Percentiles rank a stretch among this genome's conserved stretches.
phyloP scores from a whole-genome alignment of 2,113 vertebrate genomes.

The Forbesichthys papilliferus region DNA sequence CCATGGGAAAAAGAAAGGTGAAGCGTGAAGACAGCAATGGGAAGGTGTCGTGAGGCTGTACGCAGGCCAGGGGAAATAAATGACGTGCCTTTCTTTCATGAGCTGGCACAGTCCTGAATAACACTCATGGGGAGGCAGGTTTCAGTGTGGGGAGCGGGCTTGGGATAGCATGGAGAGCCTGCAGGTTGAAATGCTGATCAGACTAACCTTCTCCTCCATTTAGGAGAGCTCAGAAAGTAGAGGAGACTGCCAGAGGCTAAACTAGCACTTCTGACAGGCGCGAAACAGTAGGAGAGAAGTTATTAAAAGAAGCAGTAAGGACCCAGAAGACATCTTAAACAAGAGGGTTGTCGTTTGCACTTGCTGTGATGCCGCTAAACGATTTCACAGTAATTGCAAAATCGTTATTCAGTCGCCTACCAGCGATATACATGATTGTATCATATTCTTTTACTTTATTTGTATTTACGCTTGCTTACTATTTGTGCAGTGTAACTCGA shows the following conservation, averaged over 20 bases:
- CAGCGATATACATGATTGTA: too few species aligned
- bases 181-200: slow-evolving; percentile 23
- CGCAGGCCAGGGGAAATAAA: background rate
- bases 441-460: background rate
- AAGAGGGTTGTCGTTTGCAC: slow-evolving; percentile 10
- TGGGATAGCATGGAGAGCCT: slow-evolving; percentile 25
- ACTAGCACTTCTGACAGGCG: slow-evolving; percentile 74
- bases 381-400: background rate
- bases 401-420: too few species aligned
- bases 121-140: slow-evolving; percentile 30
- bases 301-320: slow-evolving; percentile 36
- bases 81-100: slow-evolving; percentile 5
- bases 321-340: slow-evolving; percentile 45
- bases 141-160: slow-evolving; percentile 35
- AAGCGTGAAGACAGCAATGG: slow-evolving; percentile 8
- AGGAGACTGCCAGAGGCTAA: slow-evolving; percentile 77
- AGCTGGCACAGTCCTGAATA: slow-evolving; percentile 31
- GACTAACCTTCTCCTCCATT: slow-evolving; percentile 78
- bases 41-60: slow-evolving; percentile 4
- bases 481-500: background rate
- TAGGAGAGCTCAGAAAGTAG: slow-evolving; percentile 77
- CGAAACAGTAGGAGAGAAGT: slow-evolving; percentile 46
- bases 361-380: background rate
- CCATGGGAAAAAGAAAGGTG: background rate
- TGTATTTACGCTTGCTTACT: background rate